Percentiles rank a stretch among this genome's conserved stretches.
phyloP scores from a whole-genome alignment of 2,113 vertebrate genomes.

The Climacteris rufus region DNA sequence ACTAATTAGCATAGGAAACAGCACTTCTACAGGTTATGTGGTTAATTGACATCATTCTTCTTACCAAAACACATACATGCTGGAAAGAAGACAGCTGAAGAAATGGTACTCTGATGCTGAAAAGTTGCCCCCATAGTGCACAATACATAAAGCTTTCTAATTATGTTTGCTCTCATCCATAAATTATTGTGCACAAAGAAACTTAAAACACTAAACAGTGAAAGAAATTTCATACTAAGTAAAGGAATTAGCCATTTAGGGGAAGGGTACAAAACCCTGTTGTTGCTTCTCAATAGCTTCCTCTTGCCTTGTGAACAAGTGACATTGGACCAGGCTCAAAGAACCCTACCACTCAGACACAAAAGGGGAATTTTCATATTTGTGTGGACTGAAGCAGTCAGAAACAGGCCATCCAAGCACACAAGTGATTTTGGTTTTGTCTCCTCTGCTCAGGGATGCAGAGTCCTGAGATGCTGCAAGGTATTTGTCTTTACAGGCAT shows the following conservation, averaged over 20 bases:
- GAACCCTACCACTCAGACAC: not conserved
- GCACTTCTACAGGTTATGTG: not conserved
- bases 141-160: conserved; percentile 10
- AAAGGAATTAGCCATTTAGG: not conserved
- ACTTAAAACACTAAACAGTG: not conserved
- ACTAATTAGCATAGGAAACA: not conserved
- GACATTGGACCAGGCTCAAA: not conserved
- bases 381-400: not conserved
- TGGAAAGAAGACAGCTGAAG: not conserved
- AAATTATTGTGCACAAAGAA: conserved; percentile 15
- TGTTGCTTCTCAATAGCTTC: not conserved
- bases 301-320: not conserved
- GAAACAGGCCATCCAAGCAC: not conserved
- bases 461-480: not conserved
- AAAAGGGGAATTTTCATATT: not conserved
- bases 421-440: not conserved
- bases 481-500: not conserved
- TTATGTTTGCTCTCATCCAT: not conserved
- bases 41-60: not conserved
- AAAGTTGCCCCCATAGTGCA: not conserved
- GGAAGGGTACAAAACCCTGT: not conserved
- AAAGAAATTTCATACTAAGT: not conserved
- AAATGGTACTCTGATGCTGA: not conserved
- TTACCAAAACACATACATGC: not conserved
- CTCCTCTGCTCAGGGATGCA: not conserved